Evolutionary conservation across 1,140 invertebrate species (phyloP).

Genomic region (Cydia strobilella): DNA sequence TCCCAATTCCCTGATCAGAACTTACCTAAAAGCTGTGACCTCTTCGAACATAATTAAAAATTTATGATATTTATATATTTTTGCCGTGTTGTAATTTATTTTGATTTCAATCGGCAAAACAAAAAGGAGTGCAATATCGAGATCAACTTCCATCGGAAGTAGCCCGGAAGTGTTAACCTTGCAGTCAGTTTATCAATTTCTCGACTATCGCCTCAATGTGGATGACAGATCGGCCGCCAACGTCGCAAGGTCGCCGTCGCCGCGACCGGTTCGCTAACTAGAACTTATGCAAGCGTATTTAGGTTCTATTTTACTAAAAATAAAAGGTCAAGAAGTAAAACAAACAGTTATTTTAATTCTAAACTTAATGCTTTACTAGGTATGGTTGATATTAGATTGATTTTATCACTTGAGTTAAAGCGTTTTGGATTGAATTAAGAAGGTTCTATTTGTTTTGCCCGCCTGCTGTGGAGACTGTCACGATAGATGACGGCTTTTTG

Average conservation of each 20-base stretch:
- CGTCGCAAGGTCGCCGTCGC: conserved; percentile 20
- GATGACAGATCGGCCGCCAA: conserved; percentile 18
- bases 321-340: not conserved
- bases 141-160: conserved; percentile 10
- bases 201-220: conserved; percentile 25
- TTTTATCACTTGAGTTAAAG: not conserved
- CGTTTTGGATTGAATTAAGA: not conserved
- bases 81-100: not conserved
- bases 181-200: conserved; percentile 4
- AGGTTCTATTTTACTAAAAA: not conserved
- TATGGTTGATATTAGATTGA: not conserved
- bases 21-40: too few species aligned
- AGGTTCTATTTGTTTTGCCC: conserved; percentile 21
- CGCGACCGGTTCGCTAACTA: conserved; percentile 19
- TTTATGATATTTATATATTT: too few species aligned
- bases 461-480: conserved; percentile 20
- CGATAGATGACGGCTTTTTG: conserved; percentile 17
- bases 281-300: conserved; percentile 16
- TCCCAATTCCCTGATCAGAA: too few species aligned
- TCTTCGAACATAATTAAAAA: too few species aligned
- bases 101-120: not conserved
- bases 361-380: not conserved
- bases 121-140: not conserved
- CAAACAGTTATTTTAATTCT: not conserved
- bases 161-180: conserved; percentile 23